Percentiles rank a stretch among this genome's conserved stretches.
Evolutionary conservation across 1,140 invertebrate genomes (phyloP).

Genomic region (Leptonema lineaticorne): DNA sequence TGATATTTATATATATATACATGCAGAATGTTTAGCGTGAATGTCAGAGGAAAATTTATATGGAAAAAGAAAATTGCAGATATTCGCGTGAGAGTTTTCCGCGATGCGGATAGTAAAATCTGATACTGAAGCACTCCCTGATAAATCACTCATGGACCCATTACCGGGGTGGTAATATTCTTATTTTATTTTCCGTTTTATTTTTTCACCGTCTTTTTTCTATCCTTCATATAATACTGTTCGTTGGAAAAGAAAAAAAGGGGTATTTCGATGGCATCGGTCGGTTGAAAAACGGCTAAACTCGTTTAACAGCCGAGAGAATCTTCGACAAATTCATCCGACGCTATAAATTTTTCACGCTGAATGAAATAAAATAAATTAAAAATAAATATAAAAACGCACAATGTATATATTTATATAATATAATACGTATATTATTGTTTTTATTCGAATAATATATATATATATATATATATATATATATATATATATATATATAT

Average conservation of each 20-base stretch:
- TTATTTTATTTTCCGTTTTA: background rate
- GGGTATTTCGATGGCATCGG: too few species aligned
- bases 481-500: too few species aligned
- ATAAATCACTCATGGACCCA: background rate
- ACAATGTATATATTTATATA: too few species aligned
- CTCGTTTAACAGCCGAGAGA: background rate
- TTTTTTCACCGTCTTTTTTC: background rate
- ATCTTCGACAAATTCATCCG: constrained; percentile 12
- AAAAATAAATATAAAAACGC: background rate
- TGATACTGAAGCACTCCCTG: background rate
- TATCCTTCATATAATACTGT: too few species aligned
- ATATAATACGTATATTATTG: too few species aligned
- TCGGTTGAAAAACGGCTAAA: background rate
- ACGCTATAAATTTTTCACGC: constrained; percentile 2
- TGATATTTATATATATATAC: too few species aligned
- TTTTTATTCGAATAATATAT: too few species aligned
- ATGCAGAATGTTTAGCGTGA: too few species aligned
- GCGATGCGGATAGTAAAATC: background rate
- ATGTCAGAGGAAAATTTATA: background rate
- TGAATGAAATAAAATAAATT: background rate
- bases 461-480: too few species aligned
- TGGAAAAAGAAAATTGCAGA: background rate
- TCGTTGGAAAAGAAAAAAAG: too few species aligned
- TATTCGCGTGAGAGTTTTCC: background rate
- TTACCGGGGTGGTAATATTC: background rate